These are phyloP conservation scores for Paraplagusia blochii DNA, from an alignment of 2,113 vertebrate species.

Conservation along the genomic window DNA sequence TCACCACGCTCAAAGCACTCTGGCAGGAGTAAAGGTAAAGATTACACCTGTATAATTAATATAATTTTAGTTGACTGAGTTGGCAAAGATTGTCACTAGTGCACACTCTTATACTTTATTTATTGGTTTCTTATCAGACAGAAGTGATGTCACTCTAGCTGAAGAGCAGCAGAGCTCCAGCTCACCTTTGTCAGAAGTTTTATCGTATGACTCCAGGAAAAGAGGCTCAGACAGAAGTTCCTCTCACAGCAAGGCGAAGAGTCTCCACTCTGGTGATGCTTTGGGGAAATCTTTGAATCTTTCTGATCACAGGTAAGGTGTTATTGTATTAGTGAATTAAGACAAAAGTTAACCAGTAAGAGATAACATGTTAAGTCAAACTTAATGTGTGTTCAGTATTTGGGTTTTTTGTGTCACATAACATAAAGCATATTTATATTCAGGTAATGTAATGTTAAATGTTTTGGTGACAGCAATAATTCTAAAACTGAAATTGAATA, in stretches of 20 bases:
- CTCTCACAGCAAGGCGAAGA: slow-evolving; percentile 68
- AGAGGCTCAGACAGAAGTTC: slow-evolving; percentile 65
- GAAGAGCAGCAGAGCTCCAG: slow-evolving; percentile 73
- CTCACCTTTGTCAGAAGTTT: slow-evolving; percentile 71
- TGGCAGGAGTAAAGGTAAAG: slow-evolving; percentile 75
- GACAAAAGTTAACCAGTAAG: too few species aligned
- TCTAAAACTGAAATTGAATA: too few species aligned
- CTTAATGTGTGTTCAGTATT: too few species aligned
- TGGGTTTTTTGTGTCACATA: too few species aligned
- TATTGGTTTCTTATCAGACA: slow-evolving; percentile 60
- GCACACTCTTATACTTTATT: not conserved
- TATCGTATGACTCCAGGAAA: slow-evolving; percentile 73
- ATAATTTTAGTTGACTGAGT: too few species aligned
- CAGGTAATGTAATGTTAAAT: too few species aligned
- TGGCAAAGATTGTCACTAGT: too few species aligned
- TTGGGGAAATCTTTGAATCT: slow-evolving; percentile 75
- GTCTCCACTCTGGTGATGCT: slow-evolving; percentile 73
- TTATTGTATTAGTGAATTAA: too few species aligned
- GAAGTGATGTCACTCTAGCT: slow-evolving; percentile 73
- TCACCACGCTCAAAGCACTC: slow-evolving; percentile 82
- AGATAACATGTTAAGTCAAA: too few species aligned
- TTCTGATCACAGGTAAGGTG: slow-evolving; percentile 80
- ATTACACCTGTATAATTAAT: not conserved
- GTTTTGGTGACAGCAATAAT: too few species aligned
- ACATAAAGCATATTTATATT: too few species aligned